Percentiles rank a stretch among this genome's conserved stretches.
Conservation (phyloP, 2,888 invertebrate species). For the Oegoconia quadripuncta region DNA sequence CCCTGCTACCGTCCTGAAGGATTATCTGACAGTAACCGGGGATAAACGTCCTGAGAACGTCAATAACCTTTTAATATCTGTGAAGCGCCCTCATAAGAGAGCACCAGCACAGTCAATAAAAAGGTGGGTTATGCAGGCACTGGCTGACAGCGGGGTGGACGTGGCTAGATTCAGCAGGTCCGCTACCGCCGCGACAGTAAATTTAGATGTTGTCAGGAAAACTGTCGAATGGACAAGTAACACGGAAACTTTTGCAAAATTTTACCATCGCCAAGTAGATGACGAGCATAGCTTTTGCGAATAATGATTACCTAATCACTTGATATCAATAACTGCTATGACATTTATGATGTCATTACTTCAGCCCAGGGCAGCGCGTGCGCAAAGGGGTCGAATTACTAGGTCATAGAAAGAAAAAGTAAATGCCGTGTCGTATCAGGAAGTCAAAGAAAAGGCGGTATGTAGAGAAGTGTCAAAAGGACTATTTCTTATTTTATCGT, state of each 20-base stretch:
- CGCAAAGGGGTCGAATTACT: too few species aligned
- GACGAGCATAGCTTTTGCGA: not conserved
- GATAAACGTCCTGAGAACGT: not conserved
- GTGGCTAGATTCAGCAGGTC: too few species aligned
- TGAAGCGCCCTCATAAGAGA: slow-evolving; percentile 1
- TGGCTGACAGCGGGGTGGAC: slow-evolving; percentile 1
- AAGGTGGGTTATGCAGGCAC: slow-evolving; percentile 1
- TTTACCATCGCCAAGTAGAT: not conserved
- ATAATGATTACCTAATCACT: too few species aligned
- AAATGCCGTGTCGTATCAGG: too few species aligned
- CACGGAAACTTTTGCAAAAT: not conserved
- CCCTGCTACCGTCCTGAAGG: not conserved
- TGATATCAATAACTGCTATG: too few species aligned
- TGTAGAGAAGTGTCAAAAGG: too few species aligned
- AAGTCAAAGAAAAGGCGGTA: too few species aligned
- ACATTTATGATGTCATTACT: too few species aligned
- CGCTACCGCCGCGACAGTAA: not conserved
- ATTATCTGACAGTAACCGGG: not conserved
- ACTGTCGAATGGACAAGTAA: not conserved
- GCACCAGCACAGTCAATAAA: slow-evolving; percentile 3
- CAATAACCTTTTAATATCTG: not conserved
- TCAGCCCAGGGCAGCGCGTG: too few species aligned
- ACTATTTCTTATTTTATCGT: too few species aligned
- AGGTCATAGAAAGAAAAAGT: too few species aligned
- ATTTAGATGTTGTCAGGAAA: not conserved